phyloP scores from a whole-genome alignment of 2,113 vertebrate genomes.

The Sinocyclocheilus anshuiensis region DNA sequence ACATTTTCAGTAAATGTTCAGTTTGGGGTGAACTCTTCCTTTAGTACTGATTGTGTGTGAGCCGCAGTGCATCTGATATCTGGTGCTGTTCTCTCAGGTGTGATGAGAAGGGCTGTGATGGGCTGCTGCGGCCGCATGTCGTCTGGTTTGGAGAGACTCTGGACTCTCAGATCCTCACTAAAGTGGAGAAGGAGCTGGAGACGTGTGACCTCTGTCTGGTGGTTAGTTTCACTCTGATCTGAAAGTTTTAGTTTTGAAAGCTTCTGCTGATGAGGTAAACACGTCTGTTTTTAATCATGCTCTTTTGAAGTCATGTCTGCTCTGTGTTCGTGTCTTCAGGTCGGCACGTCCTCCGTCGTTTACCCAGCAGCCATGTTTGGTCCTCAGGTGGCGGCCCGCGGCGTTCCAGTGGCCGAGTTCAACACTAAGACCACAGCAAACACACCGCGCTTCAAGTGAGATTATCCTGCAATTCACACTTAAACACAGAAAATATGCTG shows the following conservation, averaged over 20 bases:
- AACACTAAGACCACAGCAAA: constrained; percentile 85
- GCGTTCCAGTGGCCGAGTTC: constrained; percentile 92
- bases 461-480: not conserved
- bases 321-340: constrained; percentile 68
- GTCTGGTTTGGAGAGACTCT: constrained; percentile 97
- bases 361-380: constrained; percentile 96
- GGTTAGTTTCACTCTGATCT: constrained; percentile 72
- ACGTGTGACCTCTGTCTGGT: constrained; percentile 95
- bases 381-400: constrained; percentile 88
- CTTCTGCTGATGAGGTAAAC: not conserved
- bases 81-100: constrained; percentile 75
- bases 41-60: not conserved
- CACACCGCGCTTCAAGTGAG: constrained; percentile 85
- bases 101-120: constrained; percentile 80
- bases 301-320: not conserved
- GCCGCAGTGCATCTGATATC: not conserved
- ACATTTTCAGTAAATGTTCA: too few relatives aligned
- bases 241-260: too few relatives aligned
- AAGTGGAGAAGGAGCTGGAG: constrained; percentile 89
- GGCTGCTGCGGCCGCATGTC: constrained; percentile 90
- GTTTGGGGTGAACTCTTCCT: too few relatives aligned
- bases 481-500: not conserved
- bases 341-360: constrained; percentile 93
- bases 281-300: not conserved
- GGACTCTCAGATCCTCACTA: constrained; percentile 85